These are phyloP conservation scores for Torymus tubicola DNA, from an alignment of 2,888 invertebrate genomes.

Conservation along the genomic window DNA sequence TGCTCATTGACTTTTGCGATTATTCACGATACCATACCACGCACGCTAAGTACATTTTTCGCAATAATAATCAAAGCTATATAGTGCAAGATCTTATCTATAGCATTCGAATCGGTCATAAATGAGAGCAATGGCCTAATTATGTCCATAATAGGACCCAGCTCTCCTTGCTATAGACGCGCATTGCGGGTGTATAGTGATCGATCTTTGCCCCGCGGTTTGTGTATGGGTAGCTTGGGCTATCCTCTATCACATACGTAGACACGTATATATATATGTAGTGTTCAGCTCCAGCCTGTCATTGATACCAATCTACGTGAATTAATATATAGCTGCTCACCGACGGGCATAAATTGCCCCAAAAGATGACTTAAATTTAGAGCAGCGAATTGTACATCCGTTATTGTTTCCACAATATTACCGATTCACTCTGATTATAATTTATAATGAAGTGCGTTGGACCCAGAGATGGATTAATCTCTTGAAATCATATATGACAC, in stretches of 20 bases:
- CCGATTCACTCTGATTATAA: too few relatives aligned
- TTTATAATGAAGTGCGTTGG: too few relatives aligned
- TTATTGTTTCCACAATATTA: too few relatives aligned
- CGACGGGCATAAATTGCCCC: slow-evolving; percentile 30
- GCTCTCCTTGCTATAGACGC: slow-evolving; percentile 47
- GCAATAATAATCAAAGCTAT: neutral
- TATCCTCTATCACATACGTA: too few relatives aligned
- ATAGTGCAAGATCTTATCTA: slow-evolving; percentile 26
- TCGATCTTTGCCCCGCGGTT: slow-evolving; percentile 44
- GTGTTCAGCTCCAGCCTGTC: neutral
- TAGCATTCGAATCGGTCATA: slow-evolving; percentile 44
- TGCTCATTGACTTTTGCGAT: too few relatives aligned
- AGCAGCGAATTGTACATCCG: neutral
- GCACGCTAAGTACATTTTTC: too few relatives aligned
- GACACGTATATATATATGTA: too few relatives aligned
- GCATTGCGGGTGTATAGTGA: slow-evolving; percentile 45
- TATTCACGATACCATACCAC: too few relatives aligned
- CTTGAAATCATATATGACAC: too few relatives aligned
- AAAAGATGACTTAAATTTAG: slow-evolving; percentile 25
- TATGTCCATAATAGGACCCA: slow-evolving; percentile 41
- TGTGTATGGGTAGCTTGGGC: neutral
- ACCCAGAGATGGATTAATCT: too few relatives aligned
- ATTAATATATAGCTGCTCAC: slow-evolving; percentile 26
- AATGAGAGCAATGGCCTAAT: slow-evolving; percentile 52
- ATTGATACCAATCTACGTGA: slow-evolving; percentile 44